A percentile compares a stretch with the other conserved stretches of the same genome.
Evolutionary conservation across 1,140 invertebrate species (phyloP).

Genomic region (Zaprionus kolodkinae): DNA sequence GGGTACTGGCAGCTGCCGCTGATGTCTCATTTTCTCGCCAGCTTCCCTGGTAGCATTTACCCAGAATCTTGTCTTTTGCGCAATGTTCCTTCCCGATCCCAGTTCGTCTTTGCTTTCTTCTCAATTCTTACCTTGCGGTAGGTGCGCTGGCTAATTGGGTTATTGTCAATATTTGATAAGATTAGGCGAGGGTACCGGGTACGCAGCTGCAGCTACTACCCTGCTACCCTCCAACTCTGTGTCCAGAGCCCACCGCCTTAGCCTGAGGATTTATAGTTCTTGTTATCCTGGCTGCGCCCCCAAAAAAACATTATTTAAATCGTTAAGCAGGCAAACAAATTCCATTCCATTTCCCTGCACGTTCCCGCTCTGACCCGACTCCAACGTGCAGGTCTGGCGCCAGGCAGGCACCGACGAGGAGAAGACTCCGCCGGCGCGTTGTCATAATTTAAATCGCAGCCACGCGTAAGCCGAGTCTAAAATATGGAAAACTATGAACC

Average conservation of each 20-base stretch:
- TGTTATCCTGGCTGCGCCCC: slow-evolving; percentile 66
- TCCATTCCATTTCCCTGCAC: background rate
- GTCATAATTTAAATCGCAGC: slow-evolving; percentile 74
- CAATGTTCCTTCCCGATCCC: slow-evolving; percentile 55
- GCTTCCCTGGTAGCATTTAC: slow-evolving; percentile 78
- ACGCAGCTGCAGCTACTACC: slow-evolving; percentile 47
- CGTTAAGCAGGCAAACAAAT: slow-evolving; percentile 41
- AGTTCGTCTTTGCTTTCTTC: slow-evolving; percentile 21
- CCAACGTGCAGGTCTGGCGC: slow-evolving; percentile 58
- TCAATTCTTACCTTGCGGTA: slow-evolving; percentile 51
- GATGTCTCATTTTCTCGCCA: slow-evolving; percentile 71
- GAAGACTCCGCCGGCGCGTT: slow-evolving; percentile 15
- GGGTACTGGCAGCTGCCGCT: slow-evolving; percentile 63
- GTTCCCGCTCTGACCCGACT: background rate
- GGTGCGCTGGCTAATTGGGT: slow-evolving; percentile 81
- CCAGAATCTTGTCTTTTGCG: slow-evolving; percentile 60
- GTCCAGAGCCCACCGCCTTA: background rate
- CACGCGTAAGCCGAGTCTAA: slow-evolving; percentile 64
- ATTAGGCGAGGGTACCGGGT: slow-evolving; percentile 37
- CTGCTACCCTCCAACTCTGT: slow-evolving; percentile 6
- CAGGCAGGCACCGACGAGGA: slow-evolving; percentile 36
- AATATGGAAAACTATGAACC: slow-evolving; percentile 69
- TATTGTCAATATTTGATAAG: slow-evolving; percentile 82
- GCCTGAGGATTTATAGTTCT: slow-evolving; percentile 67
- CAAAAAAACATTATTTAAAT: slow-evolving; percentile 51